Evolutionary conservation across 2,113 vertebrate species (phyloP), one percentile per base, ranked within the genome.

Genomic region (Prionailurus viverrinus): DNA sequence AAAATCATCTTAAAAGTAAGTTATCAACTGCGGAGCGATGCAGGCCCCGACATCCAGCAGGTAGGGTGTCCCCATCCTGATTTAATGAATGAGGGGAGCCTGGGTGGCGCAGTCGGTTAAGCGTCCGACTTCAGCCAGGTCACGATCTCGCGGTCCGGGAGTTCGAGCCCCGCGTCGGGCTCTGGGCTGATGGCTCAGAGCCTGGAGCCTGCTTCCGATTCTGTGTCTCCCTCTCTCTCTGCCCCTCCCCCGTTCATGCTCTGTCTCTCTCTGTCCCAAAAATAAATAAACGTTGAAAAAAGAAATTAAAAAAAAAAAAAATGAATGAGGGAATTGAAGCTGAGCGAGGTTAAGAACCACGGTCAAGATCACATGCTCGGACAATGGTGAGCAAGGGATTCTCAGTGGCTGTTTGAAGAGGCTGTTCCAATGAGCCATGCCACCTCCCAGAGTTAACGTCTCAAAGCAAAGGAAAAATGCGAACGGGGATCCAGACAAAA

Each of bases 261-360:
- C 36, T 36, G 36, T 36, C 2, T 36, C 36, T 36, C 36, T 36
- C 36, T 36, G 36, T 36, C 36, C 36, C 36, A 36, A 36, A 36
- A 36, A 36, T 36, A 36, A 36, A 36, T 36, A 36, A 36, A 36
- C 36, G 36, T 36, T 36, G 36, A 36, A 36, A 36, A 36, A 36
- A 36, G 2, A 36, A 36, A 36, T 36, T 36, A 36, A 36, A 36
- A 36, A 36, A 36, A 36, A 36, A 36, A 36, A 36, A 36, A 66
- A 58, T 48, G 69, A 71, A 63, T 18, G 19, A 71, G 25, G 69
- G 66, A 45, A 68, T 27, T 3, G 13, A 69, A 63, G 18, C 45
- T 8, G 0, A 0, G 8, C 19, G 45, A 76, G 36, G 33, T 31
- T 45, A 79, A 82, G 25, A 68, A 19, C 27, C 10, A 0, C 1